Evolutionary conservation across 2,113 vertebrate species (phyloP).

Genomic region (Coptodon bakossiorum): DNA sequence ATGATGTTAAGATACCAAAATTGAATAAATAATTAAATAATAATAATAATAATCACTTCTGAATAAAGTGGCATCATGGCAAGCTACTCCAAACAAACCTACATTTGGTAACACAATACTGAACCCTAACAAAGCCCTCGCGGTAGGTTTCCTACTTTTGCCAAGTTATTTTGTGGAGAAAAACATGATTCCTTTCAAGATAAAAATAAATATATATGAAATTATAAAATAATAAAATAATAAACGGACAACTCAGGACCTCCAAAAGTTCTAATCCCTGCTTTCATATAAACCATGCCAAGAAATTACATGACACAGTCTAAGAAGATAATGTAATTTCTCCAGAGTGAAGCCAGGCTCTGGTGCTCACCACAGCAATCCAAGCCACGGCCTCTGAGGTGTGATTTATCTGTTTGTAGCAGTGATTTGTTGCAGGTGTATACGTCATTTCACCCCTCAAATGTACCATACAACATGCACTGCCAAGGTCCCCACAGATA

Average conservation of each 20-base stretch:
- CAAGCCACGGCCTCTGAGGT: constrained; percentile 4
- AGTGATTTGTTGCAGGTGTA: constrained; percentile 27
- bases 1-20: neutral
- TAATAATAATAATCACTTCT: neutral
- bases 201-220: neutral
- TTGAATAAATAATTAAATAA: neutral
- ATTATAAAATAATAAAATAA: neutral
- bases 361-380: constrained; percentile 6
- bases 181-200: neutral
- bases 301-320: neutral
- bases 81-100: neutral
- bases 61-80: neutral
- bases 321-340: constrained; percentile 10
- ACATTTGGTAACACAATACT: neutral
- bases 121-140: neutral
- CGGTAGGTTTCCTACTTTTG: neutral
- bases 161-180: neutral
- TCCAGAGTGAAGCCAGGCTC: neutral
- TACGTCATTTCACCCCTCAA: constrained; percentile 4
- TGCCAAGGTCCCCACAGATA: constrained; percentile 16
- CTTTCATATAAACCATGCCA: neutral
- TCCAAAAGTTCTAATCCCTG: neutral
- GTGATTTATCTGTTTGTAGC: constrained; percentile 19
- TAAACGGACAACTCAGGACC: neutral
- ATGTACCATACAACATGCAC: neutral